Base-by-base conservation (phyloP, 2,888 invertebrate genomes). In the Drosophila mimetica region DNA sequence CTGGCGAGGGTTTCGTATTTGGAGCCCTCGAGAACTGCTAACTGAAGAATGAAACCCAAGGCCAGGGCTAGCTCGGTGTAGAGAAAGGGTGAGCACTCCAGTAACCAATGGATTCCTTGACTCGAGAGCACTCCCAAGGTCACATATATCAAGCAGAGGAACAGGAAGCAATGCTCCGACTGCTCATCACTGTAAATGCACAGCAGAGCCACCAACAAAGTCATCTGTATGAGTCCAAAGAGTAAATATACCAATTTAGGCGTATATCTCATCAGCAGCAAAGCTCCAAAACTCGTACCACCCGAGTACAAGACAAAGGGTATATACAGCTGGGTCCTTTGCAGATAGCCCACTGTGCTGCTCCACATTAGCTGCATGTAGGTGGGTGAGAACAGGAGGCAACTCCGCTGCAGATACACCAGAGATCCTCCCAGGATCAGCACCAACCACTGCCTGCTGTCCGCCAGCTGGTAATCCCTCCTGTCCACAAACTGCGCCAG, bases 81-180 rank as follows among this genome's bases (percentile, higher is more conserved):
- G 14, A 90, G 81, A 36, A 90, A 88, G 2, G 90, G 90, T 13
- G 90, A 75, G 58, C 81, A 84, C 44, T 90, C 90, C 11, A 90
- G 66, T 0, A 90, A 57, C 77, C 83, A 87, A 47, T 89, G 90
- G 9, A 89, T 50, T 0, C 78, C 74, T 46, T 90, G 85, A 18
- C 89, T 89, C 25, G 90, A 89, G 8, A 89, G 77, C 1, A 89
- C 85, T 4, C 90, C 90, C 48, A 77, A 61, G 28, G 79, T 75
- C 14, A 76, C 53, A 41, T 88, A 90, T 46, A 89, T 89, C 54
- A 90, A 80, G 48, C 89, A 86, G 0, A 90, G 73, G 39, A 90
- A 90, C 34, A 83, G 66, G 28, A 86, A 90, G 32, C 86, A 85
- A 42, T 89, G 65, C 61, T 89, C 86, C 42, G 86, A 63, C 20